A percentile compares a stretch with the other conserved stretches of the same genome.
These are phyloP conservation scores for Melopsittacus undulatus DNA, from an alignment of 2,797 vertebrate species.

Conservation along the genomic window DNA sequence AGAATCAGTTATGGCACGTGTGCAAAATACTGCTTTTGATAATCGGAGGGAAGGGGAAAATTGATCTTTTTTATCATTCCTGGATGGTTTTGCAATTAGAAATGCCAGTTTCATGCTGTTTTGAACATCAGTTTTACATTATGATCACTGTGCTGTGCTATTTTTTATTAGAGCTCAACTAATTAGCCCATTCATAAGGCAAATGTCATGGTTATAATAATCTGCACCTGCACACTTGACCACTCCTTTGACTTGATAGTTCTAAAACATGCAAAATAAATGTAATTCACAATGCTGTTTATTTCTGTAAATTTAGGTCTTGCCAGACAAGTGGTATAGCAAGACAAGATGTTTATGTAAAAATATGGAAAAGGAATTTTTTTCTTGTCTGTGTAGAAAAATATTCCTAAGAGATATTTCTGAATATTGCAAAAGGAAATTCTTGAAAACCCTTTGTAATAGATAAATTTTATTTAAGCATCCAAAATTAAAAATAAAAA, in stretches of 20 bases:
- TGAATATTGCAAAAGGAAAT: neutral
- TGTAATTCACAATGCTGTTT: neutral
- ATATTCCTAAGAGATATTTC: neutral
- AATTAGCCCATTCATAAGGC: slow-evolving; percentile 33
- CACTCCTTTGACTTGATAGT: neutral
- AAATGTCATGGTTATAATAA: slow-evolving; percentile 12
- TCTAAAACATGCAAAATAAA: neutral
- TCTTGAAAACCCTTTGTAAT: neutral
- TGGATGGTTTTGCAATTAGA: neutral
- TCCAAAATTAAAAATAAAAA: neutral
- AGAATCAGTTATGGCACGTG: neutral
- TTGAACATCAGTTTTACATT: slow-evolving; percentile 29
- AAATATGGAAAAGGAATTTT: neutral
- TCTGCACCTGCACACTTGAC: slow-evolving; percentile 41
- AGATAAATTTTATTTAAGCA: neutral
- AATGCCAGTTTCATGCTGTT: slow-evolving; percentile 5
- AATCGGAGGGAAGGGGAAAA: neutral
- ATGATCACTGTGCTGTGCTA: neutral
- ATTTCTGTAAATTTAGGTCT: neutral
- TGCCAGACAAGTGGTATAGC: neutral
- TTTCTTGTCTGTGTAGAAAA: neutral
- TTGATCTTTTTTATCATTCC: neutral
- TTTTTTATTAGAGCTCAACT: slow-evolving; percentile 12
- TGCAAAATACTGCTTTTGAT: neutral
- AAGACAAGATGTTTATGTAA: neutral